Evolutionary conservation across 2,797 vertebrate genomes (phyloP), one percentile per base, ranked within the genome.

Genomic region (Labeo calbasu): DNA sequence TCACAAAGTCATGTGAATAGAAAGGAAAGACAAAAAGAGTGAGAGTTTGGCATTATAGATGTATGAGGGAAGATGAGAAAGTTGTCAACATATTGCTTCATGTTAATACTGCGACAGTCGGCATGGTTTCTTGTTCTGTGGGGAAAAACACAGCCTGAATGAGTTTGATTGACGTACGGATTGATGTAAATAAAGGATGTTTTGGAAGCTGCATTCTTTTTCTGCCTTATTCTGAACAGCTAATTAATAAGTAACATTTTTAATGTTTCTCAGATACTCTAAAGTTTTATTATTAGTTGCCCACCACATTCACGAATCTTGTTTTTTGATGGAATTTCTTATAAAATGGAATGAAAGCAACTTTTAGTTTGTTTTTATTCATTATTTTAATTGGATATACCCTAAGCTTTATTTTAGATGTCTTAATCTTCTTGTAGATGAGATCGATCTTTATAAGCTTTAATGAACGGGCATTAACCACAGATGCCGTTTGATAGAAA

Each of bases 171-270:
- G 80, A 79, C 77, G 55, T 87, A 88, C 81, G 82, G 91, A 91
- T 88, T 86, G 92, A 92, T 95, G 94, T 95, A 95, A 95, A 95
- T 95, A 95, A 95, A 95, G 91, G 91, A 91, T 92, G 93, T 91
- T 92, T 87, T 89, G 81, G 91, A 93, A 91, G 86, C 65, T 25
- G n/a, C 15, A 36, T 75, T 65, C 14, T 69, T 75, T 69, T 68
- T 86, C 57, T 61, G 61, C 57, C 55, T 66, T 57, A 57, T 71
- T 73, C 79, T 50, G 14, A 61, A 69, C 19, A 84, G n/a, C 12
- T 19, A 66, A 84, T 68, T 19, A 1, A 65, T 32, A 32, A 32
- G 28, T 32, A 32, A 32, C 2, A 32, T 32, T 32, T 32, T 32
- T 51, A 15, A 25, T 1, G 11, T 43, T 59, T 61, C 79, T 46